These are phyloP conservation scores for Telenomus remus DNA, from an alignment of 1,140 invertebrate species.

Conservation along the genomic window DNA sequence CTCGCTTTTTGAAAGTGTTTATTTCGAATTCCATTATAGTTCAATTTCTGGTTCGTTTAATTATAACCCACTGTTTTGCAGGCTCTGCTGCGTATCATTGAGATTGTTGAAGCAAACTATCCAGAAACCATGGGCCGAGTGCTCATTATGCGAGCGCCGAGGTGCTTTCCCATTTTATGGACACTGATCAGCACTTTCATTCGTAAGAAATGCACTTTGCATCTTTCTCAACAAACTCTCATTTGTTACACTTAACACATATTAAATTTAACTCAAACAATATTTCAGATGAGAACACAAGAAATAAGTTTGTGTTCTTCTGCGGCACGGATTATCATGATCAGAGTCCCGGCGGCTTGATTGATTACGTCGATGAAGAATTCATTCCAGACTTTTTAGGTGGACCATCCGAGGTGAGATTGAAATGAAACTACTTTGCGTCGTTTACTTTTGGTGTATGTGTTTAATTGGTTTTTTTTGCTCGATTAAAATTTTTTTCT, in stretches of 20 bases:
- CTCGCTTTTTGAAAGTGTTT: no score
- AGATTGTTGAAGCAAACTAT: slow-evolving; percentile 96
- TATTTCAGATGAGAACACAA: slow-evolving; percentile 91
- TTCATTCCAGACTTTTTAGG: slow-evolving; percentile 94
- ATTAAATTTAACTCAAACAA: background rate
- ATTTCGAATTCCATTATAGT: background rate
- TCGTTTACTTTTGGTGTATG: slow-evolving; percentile 14
- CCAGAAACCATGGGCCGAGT: slow-evolving; percentile 96
- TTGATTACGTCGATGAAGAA: slow-evolving; percentile 90
- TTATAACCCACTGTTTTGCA: slow-evolving; percentile 52
- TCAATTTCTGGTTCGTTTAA: slow-evolving; percentile 8
- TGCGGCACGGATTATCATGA: slow-evolving; percentile 89
- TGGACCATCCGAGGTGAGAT: slow-evolving; percentile 87
- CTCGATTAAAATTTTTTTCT: slow-evolving; percentile 25
- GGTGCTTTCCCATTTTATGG: slow-evolving; percentile 98
- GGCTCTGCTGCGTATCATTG: slow-evolving; percentile 93
- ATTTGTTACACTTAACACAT: background rate
- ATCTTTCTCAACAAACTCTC: background rate
- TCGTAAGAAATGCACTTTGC: slow-evolving; percentile 72
- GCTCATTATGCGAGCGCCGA: slow-evolving; percentile 89
- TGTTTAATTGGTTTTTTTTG: slow-evolving; percentile 6
- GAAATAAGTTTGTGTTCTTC: slow-evolving; percentile 95
- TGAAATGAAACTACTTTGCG: background rate
- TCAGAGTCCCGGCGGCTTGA: slow-evolving; percentile 83
- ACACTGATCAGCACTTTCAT: slow-evolving; percentile 97